Evolutionary conservation across 2,113 vertebrate species (phyloP), one percentile per base, ranked within the genome.

Genomic region (Alouatta palliata): DNA sequence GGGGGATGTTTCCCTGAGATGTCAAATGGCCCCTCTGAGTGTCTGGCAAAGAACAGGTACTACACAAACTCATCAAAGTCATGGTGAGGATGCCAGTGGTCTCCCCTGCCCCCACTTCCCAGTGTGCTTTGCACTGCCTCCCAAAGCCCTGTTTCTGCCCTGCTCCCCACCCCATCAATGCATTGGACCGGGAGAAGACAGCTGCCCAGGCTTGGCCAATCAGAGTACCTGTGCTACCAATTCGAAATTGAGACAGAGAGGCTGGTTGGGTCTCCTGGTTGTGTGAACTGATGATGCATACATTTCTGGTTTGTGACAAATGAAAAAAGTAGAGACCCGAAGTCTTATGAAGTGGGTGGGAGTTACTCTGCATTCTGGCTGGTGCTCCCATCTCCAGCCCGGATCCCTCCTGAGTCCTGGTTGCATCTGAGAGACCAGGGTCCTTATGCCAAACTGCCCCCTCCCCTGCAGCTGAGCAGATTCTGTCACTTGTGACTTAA

Each of bases 1-100:
- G 2, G 64, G 13, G 37, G 35, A 21, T 12, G 20, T 27, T 4
- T 76, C 13, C 23, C 32, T 23, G n/a, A 20, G 19, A 8, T 16
- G 49, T 30, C 27, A 61, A 56, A 49, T 0, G 20, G 16, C 6
- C 35, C 70, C 45, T 66, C 37, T 2, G 32, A 32, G 43, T 1
- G 8, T 11, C 27, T 5, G 81, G 66, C 32, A 47, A 56, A 89
- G 40, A 40, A 20, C 75, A 84, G 54, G 17, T 23, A 5, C 37
- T 7, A 45, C 14, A 37, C 5, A 0, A 2, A 3, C 3, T 70
- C n/a, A 73, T 17, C 3, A 11, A 37, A 14, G n/a, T 5, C 14
- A 11, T 1, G 14, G 8, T 25, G 58, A 52, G 32, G 7, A 8
- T 1, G 2, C 8, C 23, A 1, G 9, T 2, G 56, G 2, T 2